A percentile compares a stretch with the other conserved stretches of the same genome.
phyloP scores from a whole-genome alignment of 2,113 vertebrate species.

The Chunga burmeisteri region DNA sequence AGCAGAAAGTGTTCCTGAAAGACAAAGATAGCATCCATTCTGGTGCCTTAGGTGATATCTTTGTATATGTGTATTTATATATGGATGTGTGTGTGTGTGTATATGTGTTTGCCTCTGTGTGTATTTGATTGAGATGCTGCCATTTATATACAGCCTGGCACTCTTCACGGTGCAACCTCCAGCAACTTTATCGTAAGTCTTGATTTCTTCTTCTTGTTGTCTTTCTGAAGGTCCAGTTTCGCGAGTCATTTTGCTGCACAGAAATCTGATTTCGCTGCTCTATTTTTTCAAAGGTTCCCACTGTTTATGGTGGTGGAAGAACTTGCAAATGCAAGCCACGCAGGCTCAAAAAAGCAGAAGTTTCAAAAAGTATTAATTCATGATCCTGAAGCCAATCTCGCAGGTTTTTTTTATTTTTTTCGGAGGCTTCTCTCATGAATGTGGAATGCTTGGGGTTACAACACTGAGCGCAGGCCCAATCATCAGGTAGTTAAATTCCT shows the following conservation, averaged over 20 bases:
- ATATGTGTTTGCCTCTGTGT: background rate
- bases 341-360: background rate
- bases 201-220: background rate
- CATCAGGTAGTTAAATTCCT: slow-evolving; percentile 68
- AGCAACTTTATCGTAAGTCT: background rate
- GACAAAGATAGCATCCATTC: background rate
- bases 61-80: background rate
- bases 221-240: background rate
- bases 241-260: background rate
- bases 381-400: background rate
- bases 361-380: slow-evolving; percentile 31
- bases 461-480: slow-evolving; percentile 39
- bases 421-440: slow-evolving; percentile 43
- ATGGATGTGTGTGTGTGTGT: background rate
- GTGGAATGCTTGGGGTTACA: slow-evolving; percentile 64
- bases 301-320: background rate
- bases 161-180: background rate
- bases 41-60: background rate
- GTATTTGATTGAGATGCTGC: background rate
- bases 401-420: slow-evolving; percentile 17
- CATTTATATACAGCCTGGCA: background rate
- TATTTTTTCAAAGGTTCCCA: background rate
- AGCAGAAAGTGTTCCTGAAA: background rate
- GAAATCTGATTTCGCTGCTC: background rate
- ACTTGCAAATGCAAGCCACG: background rate